phyloP scores from a whole-genome alignment of 2,888 invertebrate species.

The Steromphala cineraria region DNA sequence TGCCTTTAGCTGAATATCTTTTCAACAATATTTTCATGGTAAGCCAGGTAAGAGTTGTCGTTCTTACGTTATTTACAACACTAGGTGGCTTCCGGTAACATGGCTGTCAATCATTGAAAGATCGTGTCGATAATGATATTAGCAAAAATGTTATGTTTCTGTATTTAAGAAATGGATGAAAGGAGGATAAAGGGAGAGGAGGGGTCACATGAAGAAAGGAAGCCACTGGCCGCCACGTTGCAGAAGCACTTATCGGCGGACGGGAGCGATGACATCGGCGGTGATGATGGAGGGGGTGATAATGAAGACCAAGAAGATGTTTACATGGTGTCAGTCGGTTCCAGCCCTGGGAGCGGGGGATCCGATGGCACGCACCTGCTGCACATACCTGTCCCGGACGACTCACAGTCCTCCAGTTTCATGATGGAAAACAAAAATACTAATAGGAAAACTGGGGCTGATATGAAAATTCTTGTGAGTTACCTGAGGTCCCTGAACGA shows the following conservation, averaged over 20 bases:
- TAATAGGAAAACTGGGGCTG: constrained; percentile 66
- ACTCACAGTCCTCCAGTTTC: not conserved
- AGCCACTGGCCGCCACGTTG: not conserved
- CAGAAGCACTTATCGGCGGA: not conserved
- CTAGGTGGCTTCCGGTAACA: constrained; percentile 5
- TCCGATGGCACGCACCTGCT: not conserved
- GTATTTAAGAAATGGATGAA: constrained; percentile 11
- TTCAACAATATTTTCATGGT: not conserved
- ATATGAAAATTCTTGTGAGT: constrained; percentile 63
- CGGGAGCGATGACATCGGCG: not conserved
- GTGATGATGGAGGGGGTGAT: not conserved
- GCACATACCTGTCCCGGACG: not conserved
- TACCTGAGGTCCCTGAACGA: constrained; percentile 61
- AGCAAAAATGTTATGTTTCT: not conserved
- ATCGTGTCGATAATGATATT: not conserved
- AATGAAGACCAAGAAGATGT: not conserved
- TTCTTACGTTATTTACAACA: not conserved
- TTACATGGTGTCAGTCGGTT: not conserved
- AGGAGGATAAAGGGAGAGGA: not conserved
- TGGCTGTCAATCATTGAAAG: constrained; percentile 8
- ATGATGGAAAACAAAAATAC: constrained; percentile 63
- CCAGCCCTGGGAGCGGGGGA: not conserved
- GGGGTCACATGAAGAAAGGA: not conserved
- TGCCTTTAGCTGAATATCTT: not conserved
- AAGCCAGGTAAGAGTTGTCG: not conserved